Evolutionary conservation across 2,113 vertebrate genomes (phyloP).

Genomic region (Atherinomorus stipes): DNA sequence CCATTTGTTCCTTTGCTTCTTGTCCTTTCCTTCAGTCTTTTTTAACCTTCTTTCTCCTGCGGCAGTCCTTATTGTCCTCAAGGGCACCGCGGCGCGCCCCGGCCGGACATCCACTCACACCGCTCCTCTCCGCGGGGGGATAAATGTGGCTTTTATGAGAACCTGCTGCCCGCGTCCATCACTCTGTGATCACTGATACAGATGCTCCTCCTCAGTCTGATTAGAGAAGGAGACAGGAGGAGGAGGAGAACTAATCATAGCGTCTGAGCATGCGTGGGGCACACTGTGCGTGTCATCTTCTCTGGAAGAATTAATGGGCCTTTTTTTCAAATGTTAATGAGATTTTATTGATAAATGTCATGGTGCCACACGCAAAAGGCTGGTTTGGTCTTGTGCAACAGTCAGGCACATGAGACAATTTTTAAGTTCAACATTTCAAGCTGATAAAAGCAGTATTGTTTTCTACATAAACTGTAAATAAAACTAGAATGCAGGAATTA

Average conservation of each 20-base stretch:
- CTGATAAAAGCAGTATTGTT: no score
- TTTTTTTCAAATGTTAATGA: background rate
- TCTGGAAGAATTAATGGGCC: background rate
- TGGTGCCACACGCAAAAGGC: background rate
- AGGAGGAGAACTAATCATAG: constrained; percentile 28
- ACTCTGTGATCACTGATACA: constrained; percentile 40
- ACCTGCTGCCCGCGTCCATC: constrained; percentile 47
- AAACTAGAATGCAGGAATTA: no score
- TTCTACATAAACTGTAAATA: no score
- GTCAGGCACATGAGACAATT: no score
- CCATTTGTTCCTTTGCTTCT: constrained; percentile 35
- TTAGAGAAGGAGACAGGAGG: constrained; percentile 10
- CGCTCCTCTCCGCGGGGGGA: constrained; percentile 20
- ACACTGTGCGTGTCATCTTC: constrained; percentile 2
- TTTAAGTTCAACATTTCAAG: no score
- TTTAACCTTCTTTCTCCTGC: constrained; percentile 20
- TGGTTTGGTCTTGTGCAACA: no score
- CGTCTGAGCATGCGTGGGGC: constrained; percentile 74
- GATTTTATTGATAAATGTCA: background rate
- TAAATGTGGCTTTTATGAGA: constrained; percentile 22
- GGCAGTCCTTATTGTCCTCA: constrained; percentile 33
- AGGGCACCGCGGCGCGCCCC: constrained; percentile 33
- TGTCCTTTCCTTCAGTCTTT: background rate
- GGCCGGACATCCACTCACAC: constrained; percentile 35
- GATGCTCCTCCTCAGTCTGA: constrained; percentile 45